Evolutionary conservation across 2,888 invertebrate genomes (phyloP), one percentile per base, ranked within the genome.

Genomic region (Xestoiulus laeticollis): DNA sequence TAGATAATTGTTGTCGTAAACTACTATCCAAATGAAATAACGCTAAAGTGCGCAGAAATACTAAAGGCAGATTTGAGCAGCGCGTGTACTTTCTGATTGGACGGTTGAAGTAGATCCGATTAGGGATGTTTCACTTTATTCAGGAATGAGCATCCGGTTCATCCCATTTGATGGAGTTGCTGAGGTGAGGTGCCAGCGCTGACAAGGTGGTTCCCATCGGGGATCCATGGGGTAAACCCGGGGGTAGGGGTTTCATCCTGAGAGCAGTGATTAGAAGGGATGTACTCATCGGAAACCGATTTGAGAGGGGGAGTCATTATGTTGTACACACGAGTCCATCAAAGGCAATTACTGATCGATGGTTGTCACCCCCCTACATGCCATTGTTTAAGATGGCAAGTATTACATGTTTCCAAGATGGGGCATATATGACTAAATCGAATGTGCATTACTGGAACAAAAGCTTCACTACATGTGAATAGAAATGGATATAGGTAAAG

Each of bases 21-120:
- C 22, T 68, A n/a, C 68, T 26, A 26, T 68, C 68, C 26, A 26
- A 68, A 68, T 68, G 68, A 26, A 68, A 68, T 68, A 68, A 68
- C 68, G 68, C 68, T 10, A 59, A 59, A 59, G 59, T 59, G 26
- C n/a, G 68, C 68, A 68, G 22, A 8, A 68, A 68, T 68, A 68
- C 26, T 68, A 68, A 68, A 68, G 68, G 68, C 68, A 68, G 68
- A 68, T 68, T n/a, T 68, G 68, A 68, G 10, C 22, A 26, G 68
- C 22, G 68, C 68, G 84, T 84, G 84, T 10, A 33, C 38, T 43
- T 84, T 84, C 84, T 84, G 84, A 84, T 84, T 84, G 84, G 84
- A 33, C 22, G 84, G 84, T 38, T 84, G 84, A 43, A 33, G 43
- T 33, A 84, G 33, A 84, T 84, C 84, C 84, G 84, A 84, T 84